Evolutionary conservation across 37 sponge, comb jelly and placozoan species (phyloP).

Genomic region (Ephydatia muelleri): DNA sequence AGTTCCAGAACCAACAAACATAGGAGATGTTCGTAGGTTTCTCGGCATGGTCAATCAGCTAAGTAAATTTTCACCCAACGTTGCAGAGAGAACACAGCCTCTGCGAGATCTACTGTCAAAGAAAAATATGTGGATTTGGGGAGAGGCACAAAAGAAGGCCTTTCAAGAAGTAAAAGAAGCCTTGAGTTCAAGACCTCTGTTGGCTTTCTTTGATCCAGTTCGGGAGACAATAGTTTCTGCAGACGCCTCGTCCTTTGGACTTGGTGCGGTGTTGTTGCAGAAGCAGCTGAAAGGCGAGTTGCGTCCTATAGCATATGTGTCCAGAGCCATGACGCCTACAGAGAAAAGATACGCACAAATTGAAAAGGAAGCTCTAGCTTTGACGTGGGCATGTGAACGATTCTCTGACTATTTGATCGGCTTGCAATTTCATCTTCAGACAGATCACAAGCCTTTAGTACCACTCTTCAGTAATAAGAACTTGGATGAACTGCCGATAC

Average conservation of each 20-base stretch:
- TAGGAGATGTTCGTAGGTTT: conserved; percentile 29
- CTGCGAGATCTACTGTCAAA: conserved; percentile 30
- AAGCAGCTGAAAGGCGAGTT: conserved; percentile 22
- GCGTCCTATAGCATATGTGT: conserved; percentile 49
- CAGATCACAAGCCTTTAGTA: conserved; percentile 69
- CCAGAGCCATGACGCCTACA: conserved; percentile 44
- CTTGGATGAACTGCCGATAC: conserved; percentile 41
- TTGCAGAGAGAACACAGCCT: conserved; percentile 25
- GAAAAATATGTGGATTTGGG: conserved; percentile 44
- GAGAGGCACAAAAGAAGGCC: conserved; percentile 26
- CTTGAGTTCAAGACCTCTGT: conserved; percentile 11
- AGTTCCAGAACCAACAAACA: conserved; percentile 30
- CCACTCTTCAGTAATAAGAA: conserved; percentile 48
- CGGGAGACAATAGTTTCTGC: conserved; percentile 28
- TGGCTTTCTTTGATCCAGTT: conserved; percentile 36
- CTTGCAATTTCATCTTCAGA: conserved; percentile 27
- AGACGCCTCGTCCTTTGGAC: conserved; percentile 33
- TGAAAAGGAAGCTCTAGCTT: conserved; percentile 51
- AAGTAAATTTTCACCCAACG: conserved; percentile 30
- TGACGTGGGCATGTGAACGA: conserved; percentile 57
- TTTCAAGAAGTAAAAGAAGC: conserved; percentile 33
- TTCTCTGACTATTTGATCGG: conserved; percentile 40
- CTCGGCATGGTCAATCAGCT: conserved; percentile 50
- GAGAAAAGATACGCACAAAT: conserved; percentile 59
- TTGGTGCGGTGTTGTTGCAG: conserved; percentile 51